A percentile compares a stretch with the other conserved stretches of the same genome.
Evolutionary conservation across 1,140 invertebrate species (phyloP).

Genomic region (Heliconius eleuchia): DNA sequence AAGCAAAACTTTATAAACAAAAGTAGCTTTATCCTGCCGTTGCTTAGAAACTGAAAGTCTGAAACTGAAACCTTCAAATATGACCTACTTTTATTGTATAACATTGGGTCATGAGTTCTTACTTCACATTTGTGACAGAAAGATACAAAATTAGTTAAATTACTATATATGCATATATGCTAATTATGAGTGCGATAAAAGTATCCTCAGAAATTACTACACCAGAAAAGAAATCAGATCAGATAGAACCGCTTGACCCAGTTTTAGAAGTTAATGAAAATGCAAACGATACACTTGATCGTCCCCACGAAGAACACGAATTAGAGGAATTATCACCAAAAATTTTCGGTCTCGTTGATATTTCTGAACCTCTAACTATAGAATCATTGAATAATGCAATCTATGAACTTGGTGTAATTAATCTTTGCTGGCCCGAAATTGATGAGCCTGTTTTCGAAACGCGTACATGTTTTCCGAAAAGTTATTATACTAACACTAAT

Average conservation of each 20-base stretch:
- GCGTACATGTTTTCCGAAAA: slow-evolving; percentile 83
- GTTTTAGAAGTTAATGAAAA: slow-evolving; percentile 36
- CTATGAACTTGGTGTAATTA: slow-evolving; percentile 71
- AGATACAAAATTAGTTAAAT: slow-evolving; percentile 1
- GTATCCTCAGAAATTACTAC: slow-evolving; percentile 43
- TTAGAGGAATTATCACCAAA: slow-evolving; percentile 63
- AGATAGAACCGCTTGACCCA: slow-evolving; percentile 54
- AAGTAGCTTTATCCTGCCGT: slow-evolving; percentile 22
- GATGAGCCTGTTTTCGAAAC: slow-evolving; percentile 79
- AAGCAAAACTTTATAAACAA: background rate
- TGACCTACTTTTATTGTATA: slow-evolving; percentile 31
- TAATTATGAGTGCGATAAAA: slow-evolving; percentile 50
- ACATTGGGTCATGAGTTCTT: background rate
- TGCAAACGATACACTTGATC: slow-evolving; percentile 58
- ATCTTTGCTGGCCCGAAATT: slow-evolving; percentile 77
- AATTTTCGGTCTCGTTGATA: slow-evolving; percentile 61
- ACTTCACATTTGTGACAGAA: background rate
- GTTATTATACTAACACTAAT: slow-evolving; percentile 87
- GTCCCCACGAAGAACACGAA: slow-evolving; percentile 56
- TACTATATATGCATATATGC: background rate
- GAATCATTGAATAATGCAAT: slow-evolving; percentile 68
- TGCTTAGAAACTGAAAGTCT: slow-evolving; percentile 54
- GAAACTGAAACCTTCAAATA: slow-evolving; percentile 44
- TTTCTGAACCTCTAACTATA: slow-evolving; percentile 59
- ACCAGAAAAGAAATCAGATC: slow-evolving; percentile 52